Base-by-base conservation (phyloP, 2,888 invertebrate genomes). In the Rhamnusium bicolor region DNA sequence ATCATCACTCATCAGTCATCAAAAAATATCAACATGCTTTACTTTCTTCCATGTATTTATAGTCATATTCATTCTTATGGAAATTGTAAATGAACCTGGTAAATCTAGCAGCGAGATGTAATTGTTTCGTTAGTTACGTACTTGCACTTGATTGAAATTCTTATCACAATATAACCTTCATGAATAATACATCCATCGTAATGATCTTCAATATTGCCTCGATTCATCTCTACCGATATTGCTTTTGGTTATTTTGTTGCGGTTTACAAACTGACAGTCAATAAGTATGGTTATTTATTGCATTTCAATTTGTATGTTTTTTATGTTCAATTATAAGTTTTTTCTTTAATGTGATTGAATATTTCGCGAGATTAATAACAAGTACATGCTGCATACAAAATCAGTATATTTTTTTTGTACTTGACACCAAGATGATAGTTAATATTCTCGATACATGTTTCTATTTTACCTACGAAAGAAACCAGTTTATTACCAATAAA, bases 211-310 rank as follows among this genome's bases (percentile, higher is more conserved):
- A 53, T 65, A 65, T 56, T 67, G 67, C 40, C 56, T 67, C 67
- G 54, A 67, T 67, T 67, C 67, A 67, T 67, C 67, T 67, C 29
- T 16, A 56, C 56, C 67, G 67, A 21, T 56, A 24, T 67, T 19
- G 56, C 56, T 67, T 67, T 67, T 46, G 66, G 67, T 67, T 54
- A 40, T 67, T 67, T 67, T 56, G 54, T 67, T 14, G 67, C 32
- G 21, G 24, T 24, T 51, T 46, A 67, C 54, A 54, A 56, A 67
- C 29, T 67, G 67, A 46, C 67, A 46, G 67, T 40, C 67, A 46
- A 67, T 67, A 67, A 67, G 54, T 56, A 46, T 24, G 46, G 56
- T 67, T 67, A 67, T 56, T 67, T 67, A 67, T 67, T 46, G 54
- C 21, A 67, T 56, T 67, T 56, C 67, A 46, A 67, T 67, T 56